phyloP scores from a whole-genome alignment of 2,113 vertebrate species.

The Pluvianellus socialis region DNA sequence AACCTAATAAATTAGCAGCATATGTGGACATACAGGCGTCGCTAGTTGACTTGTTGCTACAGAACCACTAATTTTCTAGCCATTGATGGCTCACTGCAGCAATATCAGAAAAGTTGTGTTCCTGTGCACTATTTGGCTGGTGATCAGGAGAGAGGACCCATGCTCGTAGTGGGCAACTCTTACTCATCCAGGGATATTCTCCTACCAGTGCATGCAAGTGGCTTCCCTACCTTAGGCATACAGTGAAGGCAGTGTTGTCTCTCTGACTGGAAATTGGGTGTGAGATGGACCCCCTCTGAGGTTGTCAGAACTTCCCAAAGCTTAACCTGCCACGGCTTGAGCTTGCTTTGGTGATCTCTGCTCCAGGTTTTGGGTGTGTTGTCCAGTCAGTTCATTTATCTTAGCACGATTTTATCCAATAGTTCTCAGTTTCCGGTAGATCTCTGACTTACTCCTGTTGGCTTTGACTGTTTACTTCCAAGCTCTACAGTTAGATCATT shows the following conservation, averaged over 20 bases:
- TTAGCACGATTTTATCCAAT: neutral
- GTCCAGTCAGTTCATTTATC: neutral
- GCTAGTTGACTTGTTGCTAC: neutral
- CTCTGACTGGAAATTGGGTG: neutral
- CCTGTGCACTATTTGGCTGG: neutral
- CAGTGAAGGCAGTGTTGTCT: neutral
- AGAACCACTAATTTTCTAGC: neutral
- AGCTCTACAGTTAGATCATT: neutral
- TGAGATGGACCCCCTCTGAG: neutral
- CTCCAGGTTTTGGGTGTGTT: neutral
- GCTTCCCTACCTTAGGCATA: neutral
- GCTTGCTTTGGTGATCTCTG: neutral
- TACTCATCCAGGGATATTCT: neutral
- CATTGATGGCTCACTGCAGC: neutral
- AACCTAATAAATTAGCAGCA: neutral
- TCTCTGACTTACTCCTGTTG: neutral
- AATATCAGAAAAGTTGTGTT: neutral
- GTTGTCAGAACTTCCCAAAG: neutral
- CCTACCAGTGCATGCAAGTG: neutral
- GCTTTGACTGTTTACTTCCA: neutral
- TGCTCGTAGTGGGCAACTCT: neutral
- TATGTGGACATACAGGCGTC: neutral
- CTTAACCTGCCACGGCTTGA: neutral
- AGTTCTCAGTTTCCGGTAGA: neutral
- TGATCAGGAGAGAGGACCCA: neutral